Evolutionary conservation across 1,140 invertebrate genomes (phyloP), one percentile per base, ranked within the genome.

Genomic region (Drosophila melanica): DNA sequence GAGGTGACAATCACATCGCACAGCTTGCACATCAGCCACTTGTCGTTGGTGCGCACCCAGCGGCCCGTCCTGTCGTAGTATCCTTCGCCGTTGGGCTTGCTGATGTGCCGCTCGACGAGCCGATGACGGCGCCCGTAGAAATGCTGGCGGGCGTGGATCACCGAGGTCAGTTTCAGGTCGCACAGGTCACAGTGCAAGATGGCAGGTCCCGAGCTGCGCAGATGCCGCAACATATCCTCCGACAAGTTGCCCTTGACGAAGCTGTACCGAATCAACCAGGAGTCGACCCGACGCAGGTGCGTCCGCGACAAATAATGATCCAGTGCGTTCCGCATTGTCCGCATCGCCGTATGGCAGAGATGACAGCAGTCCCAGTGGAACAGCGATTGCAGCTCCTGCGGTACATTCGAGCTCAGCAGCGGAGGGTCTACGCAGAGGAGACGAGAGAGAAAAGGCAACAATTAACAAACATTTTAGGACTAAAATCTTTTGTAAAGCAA

Each of bases 291-390:
- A 14, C 93, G 92, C 44, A 92, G 85, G 65, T 93, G 93, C 23
- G 89, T 90, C 47, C 92, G 92, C 2, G 93, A 93, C 30, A 91
- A 76, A 62, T 93, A 93, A 75, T 93, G 93, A 48, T 92, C 76
- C 60, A 92, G 82, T 0, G 93, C 92, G 14, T 72, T 89, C 18
- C 70, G 85, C 20, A 70, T 55, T 1, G 84, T 64, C 0, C 85
- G 60, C 74, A 89, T 78, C 11, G 45, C 39, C 4, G 74, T 78
- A 39, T 72, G 74, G 45, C 84, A 89, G 35, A 89, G 47, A 12
- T 50, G 53, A 18, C 84, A 89, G 51, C 66, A 69, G 33, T 89
- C 72, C 85, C 85, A 85, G 10, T 62, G 69, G 47, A 89, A 90
- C 11, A 84, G 60, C 3, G 55, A 57, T 20, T 63, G 73, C 57